Conservation (phyloP, 1,140 invertebrate genomes). For the Drosophila takahashii region DNA sequence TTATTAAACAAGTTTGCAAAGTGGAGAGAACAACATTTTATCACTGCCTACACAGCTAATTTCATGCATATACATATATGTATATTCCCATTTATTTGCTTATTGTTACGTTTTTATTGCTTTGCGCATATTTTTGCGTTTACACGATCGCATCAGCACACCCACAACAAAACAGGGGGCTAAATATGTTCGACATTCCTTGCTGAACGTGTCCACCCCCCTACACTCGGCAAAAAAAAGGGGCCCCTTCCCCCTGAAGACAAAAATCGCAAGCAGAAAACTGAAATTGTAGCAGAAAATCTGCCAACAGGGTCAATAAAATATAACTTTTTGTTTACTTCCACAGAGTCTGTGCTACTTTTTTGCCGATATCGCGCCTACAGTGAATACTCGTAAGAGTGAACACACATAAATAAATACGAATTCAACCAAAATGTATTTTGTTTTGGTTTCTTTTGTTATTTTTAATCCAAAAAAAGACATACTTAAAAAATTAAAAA, state of each 20-base stretch:
- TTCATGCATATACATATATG: slow-evolving; percentile 40
- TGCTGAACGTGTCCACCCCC: slow-evolving; percentile 1
- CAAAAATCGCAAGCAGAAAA: neutral
- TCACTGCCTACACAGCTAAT: slow-evolving; percentile 69
- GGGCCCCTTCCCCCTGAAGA: neutral
- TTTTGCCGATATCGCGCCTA: slow-evolving; percentile 5
- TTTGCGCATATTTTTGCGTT: slow-evolving; percentile 75
- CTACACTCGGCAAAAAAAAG: neutral
- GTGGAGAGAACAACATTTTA: slow-evolving; percentile 71
- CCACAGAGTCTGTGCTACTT: slow-evolving; percentile 43
- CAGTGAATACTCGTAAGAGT: neutral
- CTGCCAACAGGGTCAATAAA: slow-evolving; percentile 28
- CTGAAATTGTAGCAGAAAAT: neutral
- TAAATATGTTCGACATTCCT: slow-evolving; percentile 48
- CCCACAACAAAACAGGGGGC: slow-evolving; percentile 22
- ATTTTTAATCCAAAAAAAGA: too few relatives aligned
- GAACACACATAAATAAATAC: neutral
- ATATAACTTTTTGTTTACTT: slow-evolving; percentile 60
- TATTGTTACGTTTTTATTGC: slow-evolving; percentile 73
- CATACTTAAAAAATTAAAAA: too few relatives aligned
- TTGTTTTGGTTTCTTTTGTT: too few relatives aligned
- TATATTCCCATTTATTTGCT: slow-evolving; percentile 64
- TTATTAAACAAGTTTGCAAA: slow-evolving; percentile 76
- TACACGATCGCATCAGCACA: slow-evolving; percentile 59
- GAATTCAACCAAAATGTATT: neutral